Base-by-base conservation (phyloP, 2,113 vertebrate genomes). In the Mohoua ochrocephala region DNA sequence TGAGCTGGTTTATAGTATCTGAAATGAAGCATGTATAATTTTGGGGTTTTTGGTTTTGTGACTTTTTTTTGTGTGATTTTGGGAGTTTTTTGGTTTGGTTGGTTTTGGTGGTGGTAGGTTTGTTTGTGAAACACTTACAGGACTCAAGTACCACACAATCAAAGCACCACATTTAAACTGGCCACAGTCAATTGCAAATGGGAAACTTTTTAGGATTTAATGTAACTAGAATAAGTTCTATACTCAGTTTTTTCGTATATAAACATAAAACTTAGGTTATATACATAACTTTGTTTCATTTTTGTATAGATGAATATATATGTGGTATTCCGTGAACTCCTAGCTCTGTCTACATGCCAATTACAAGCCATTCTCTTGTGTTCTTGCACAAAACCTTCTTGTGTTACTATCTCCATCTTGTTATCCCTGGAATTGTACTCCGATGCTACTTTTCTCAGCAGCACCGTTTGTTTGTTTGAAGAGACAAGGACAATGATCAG, bases 21-120 rank as follows among this genome's bases (percentile, higher is more conserved):
- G 27, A 65, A 89, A 56, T 35, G 7, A 69, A 73, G 45, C 1
- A 2, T 8, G 1, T 28, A 2, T 44, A 19, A 73, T 39, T 57
- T 17, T 3, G 11, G 7, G 17, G 3, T 0, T 1, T 5, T 30
- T 44, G 8, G 4, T 11, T 74, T 59, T 14, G 13, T 74, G 37
- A 16, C 10, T 1, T 15, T 21, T 57, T 57, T 82, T 47, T 4
- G 11, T 65, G 35, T 52, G 13, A 24, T 63, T 73, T 81, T 15
- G 17, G n/a, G 8, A n/a, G 14, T 4, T 19, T 31, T 31, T 2
- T 57, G 30, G 16, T 1, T 75, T 52, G 39, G 7, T 54, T 59
- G 26, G 7, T 53, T 63, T 35, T 37, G 57, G 22, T 63, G 53
- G 13, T 67, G 39, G 16, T 70, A n/a, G 45, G n/a, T 63, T 89